Evolutionary conservation across 2,113 vertebrate species (phyloP), one percentile per base, ranked within the genome.

Genomic region (Nestor notabilis): DNA sequence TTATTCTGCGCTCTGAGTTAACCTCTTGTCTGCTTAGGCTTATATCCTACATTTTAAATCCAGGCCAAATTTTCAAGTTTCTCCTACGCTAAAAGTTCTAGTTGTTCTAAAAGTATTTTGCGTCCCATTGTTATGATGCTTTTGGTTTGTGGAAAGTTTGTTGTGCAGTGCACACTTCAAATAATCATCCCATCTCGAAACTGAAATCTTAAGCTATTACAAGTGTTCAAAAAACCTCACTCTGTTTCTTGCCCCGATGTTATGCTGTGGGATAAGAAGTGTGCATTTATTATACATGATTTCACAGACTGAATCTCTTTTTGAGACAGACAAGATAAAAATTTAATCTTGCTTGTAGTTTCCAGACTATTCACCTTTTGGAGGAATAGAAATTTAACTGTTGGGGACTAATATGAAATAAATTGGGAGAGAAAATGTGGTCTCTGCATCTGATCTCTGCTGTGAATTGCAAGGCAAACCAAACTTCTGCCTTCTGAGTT

Each of bases 1-100:
- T 55, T 96, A 83, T 83, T 44, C 84, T 72, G 33, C 79, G 70
- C 83, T 95, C 83, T 79, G 72, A 87, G 81, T 91, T 93, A 97
- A 91, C 91, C 89, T 96, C 80, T 93, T 92, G 33, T 87, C 83
- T 95, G 75, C 91, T 87, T 75, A 61, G 46, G 27, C 24, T 87
- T 47, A 10, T 4, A 66, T 19, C 4, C 18, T 43, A 0, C 33
- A 18, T 87, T 96, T 94, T 65, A 89, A 87, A 87, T 43, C 8
- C 53, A 77, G 53, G 49, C 11, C 41, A 93, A 81, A n/a, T 78
- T 91, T 92, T 53, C 39, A 52, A 52, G 44, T 78, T 49, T 58
- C 35, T 89, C 47, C 7, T 47, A 9, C 1, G 4, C 5, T 43
- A 23, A 83, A 65, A 41, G 15, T 28, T 91, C 84, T 12, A 28